Evolutionary conservation across 1,140 invertebrate species (phyloP).

Genomic region (Drosophila aff.): DNA sequence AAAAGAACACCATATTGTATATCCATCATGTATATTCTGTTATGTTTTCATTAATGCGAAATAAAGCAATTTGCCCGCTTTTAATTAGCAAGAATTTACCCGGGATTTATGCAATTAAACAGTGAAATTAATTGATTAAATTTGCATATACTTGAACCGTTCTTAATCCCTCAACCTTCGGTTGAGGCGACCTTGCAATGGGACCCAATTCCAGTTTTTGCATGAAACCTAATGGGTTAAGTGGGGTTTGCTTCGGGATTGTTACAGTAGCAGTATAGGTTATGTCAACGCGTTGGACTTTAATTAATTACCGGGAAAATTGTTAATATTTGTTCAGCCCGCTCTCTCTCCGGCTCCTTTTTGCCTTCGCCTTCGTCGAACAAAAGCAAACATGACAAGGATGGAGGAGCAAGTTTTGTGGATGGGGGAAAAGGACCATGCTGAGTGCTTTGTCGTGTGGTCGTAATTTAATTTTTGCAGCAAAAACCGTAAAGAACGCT

Average conservation of each 20-base stretch:
- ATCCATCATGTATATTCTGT: background rate
- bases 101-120: background rate
- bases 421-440: background rate
- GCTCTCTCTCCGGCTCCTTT: constrained; percentile 6
- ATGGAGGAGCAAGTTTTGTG: background rate
- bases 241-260: constrained; percentile 1
- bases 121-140: constrained; percentile 7
- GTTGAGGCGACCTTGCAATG: background rate
- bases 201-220: background rate
- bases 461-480: constrained; percentile 73
- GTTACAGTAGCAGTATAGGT: constrained; percentile 22
- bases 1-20: background rate
- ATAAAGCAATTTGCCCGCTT: background rate
- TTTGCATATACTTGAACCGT: constrained; percentile 9
- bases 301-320: constrained; percentile 77
- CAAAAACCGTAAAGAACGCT: background rate
- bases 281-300: constrained; percentile 62
- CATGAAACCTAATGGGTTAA: constrained; percentile 18
- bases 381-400: constrained; percentile 45
- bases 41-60: background rate
- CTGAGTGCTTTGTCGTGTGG: constrained; percentile 49
- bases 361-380: constrained; percentile 19
- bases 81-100: background rate
- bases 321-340: constrained; percentile 73
- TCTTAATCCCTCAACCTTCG: constrained; percentile 5